Base-by-base conservation (phyloP, 2,888 invertebrate genomes). In the Heliconius charithonia region DNA sequence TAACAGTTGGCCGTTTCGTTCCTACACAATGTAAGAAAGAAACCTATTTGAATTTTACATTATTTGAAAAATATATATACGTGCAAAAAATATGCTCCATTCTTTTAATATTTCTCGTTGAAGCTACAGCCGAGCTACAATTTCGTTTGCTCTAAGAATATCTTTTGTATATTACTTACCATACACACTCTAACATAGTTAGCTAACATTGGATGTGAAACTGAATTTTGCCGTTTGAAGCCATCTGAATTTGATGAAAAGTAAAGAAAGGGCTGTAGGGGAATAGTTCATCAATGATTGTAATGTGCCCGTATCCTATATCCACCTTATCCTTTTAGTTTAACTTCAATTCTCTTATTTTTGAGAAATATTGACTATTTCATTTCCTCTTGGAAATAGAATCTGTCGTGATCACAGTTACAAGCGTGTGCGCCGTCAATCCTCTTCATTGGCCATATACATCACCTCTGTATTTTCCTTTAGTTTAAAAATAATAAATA, bases 1-100 rank as follows among this genome's bases (percentile, higher is more conserved):
- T 79, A 80, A 79, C 79, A 75, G 79, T 72, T 56, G 70, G 75
- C 79, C 63, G 62, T 75, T 77, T 77, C 69, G 37, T 69, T 73
- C 67, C 62, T 72, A 79, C 79, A 66, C 74, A 74, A 74, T 74
- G 63, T 74, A 74, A 74, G 74, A 74, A 74, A 74, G 74, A 45
- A 74, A 74, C 62, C 45, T 41, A 74, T 74, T 74, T 74, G 62
- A 74, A 65, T 74, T 74, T 74, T 74, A 74, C 74, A 74, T 74
- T 74, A 74, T 74, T 74, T 74, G 63, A 74, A 74, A 72, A n/a
- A 59, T 59, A 59, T 59, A 59, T 59, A 59, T 59, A 59, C 59
- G 72, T 72, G 59, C 16, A 37, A 59, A 32, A 72, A 37, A 10
- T 72, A 59, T 72, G 29, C 32, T 59, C 32, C 37, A 59, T 72